Evolutionary conservation across 2,797 vertebrate genomes (phyloP), one percentile per base, ranked within the genome.

Genomic region (Parotocinclus haroldoi): DNA sequence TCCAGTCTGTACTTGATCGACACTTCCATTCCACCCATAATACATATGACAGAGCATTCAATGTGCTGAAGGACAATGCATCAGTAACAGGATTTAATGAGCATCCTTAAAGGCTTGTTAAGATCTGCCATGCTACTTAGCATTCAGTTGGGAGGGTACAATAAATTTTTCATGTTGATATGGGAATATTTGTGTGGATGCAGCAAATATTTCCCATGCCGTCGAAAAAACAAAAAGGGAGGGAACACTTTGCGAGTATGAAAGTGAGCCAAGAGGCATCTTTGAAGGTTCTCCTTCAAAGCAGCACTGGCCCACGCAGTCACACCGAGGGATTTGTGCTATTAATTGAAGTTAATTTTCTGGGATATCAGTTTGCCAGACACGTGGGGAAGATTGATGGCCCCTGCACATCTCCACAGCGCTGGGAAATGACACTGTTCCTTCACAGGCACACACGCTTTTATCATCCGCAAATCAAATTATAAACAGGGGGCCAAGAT

Each of bases 331-430:
- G 94, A 96, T 92, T 95, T 94, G 92, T 93, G 92, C 95, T 97
- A 98, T 98, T 99, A 98, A 99, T 98, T 98, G 96, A 97, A 98
- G 96, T 97, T 97, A 98, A 98, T 98, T 99, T 98, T 97, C 95
- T 94, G 93, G 94, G 93, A 96, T 98, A 97, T 98, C 95, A 95
- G 95, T 95, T 96, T 96, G 91, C 94, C 79, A 82, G 90, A 93
- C 95, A 96, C 93, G 94, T 94, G 93, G 91, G 91, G 91, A 96
- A 98, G 96, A 98, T 97, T 97, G 96, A 99, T 98, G 95, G 95
- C 93, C 93, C 92, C 92, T 88, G 69, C 87, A 82, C 89, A 89
- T 94, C 95, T 96, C 93, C 89, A 83, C 92, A 95, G 94, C 93
- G 91, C 93, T 92, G 84, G 88, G 54, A 91, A 93, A 93, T 93